Base-by-base conservation (phyloP, 1,140 invertebrate species). In the Aricia agestis region DNA sequence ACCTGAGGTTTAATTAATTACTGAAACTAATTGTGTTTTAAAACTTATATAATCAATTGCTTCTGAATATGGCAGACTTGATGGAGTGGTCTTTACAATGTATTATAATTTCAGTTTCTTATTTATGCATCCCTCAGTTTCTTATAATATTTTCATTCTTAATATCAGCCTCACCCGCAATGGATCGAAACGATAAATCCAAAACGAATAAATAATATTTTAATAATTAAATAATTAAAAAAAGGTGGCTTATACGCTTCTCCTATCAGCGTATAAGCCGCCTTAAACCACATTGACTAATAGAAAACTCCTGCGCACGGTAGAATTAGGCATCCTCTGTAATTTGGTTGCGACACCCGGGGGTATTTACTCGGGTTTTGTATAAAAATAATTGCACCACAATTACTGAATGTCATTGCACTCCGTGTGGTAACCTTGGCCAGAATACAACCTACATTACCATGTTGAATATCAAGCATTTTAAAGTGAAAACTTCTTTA, bases 221-320 rank as follows among this genome's bases (percentile, higher is more conserved):
- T n/a, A n/a, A n/a, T n/a, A n/a, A n/a, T n/a, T n/a, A n/a, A n/a
- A n/a, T n/a, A n/a, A n/a, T n/a, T n/a, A n/a, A n/a, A n/a, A n/a
- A 6, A 36, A 6, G 36, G 6, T 36, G 32, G 2, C 6, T 36
- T 5, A 19, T n/a, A 10, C 68, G 58, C 68, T 63, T 5, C 7
- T 36, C 11, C 9, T 17, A 31, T 57, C 25, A 70, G 7, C 19
- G 13, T 65, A 11, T n/a, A 57, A 72, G 9, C 61, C 17, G 65
- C 72, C 78, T 73, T 74, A 86, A 89, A 87, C 85, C 85, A 82
- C 85, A 87, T 82, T 84, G 78, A 82, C 82, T 87, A 89, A 89
- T 84, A 87, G 86, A 89, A 89, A 89, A 87, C 86, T 87, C 82
- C 85, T 81, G 81, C 80, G 82, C 83, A 80, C 74, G 67, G 75